Conservation (phyloP, 2,888 invertebrate species). For the Sepiola atlantica region DNA sequence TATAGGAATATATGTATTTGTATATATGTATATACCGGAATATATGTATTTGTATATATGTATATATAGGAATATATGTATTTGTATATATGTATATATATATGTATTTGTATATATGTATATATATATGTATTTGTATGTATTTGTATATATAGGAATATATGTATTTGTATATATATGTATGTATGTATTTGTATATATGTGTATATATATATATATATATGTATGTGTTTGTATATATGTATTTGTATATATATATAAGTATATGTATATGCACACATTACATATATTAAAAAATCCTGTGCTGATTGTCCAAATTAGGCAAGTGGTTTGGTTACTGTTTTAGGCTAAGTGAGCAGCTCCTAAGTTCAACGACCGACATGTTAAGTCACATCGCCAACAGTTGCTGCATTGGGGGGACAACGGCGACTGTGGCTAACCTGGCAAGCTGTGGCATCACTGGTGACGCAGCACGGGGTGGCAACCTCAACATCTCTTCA, state of each 20-base stretch:
- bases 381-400: constrained; percentile 46
- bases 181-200: not conserved
- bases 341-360: constrained; percentile 46
- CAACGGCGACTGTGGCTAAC: constrained; percentile 38
- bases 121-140: not conserved
- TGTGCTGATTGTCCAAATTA: not conserved
- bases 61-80: not conserved
- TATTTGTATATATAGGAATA: not conserved
- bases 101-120: not conserved
- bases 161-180: not conserved
- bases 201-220: not conserved
- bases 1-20: not conserved
- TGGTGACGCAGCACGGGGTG: constrained; percentile 37
- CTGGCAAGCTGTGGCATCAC: constrained; percentile 44
- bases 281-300: not conserved
- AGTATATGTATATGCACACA: not conserved
- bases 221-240: not conserved
- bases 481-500: not conserved
- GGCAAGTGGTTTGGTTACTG: constrained; percentile 41
- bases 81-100: not conserved
- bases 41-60: not conserved
- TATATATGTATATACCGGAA: not conserved
- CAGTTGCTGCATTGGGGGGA: constrained; percentile 48
- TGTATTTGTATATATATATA: constrained; percentile 34
- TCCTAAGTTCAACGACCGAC: constrained; percentile 42